Evolutionary conservation across 2,797 vertebrate genomes (phyloP).

Genomic region (Diplodus puntazzo): DNA sequence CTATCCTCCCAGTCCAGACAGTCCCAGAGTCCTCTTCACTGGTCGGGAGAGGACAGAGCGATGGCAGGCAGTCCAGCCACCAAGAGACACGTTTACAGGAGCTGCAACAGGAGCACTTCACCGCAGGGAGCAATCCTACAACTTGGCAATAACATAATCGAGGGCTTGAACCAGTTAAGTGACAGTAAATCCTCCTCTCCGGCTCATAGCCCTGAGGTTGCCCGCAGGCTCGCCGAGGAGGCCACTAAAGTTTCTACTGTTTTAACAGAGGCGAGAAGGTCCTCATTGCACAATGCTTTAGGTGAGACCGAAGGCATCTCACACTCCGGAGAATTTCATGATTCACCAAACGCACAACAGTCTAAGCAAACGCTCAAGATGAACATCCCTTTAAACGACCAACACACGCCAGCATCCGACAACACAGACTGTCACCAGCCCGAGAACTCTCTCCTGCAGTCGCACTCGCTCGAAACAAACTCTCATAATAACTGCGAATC

Average conservation of each 20-base stretch:
- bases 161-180: slow-evolving; percentile 85
- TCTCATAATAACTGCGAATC: slow-evolving; percentile 44
- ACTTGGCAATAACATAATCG: slow-evolving; percentile 73
- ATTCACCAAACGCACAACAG: slow-evolving; percentile 70
- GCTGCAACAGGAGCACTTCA: slow-evolving; percentile 59
- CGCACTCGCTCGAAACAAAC: slow-evolving; percentile 57
- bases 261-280: slow-evolving; percentile 74
- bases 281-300: slow-evolving; percentile 75
- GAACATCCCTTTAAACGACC: slow-evolving; percentile 87
- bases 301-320: slow-evolving; percentile 56
- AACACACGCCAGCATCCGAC: slow-evolving; percentile 69
- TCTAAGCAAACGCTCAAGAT: slow-evolving; percentile 78
- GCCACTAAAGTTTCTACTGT: slow-evolving; percentile 78
- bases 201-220: slow-evolving; percentile 79
- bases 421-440: slow-evolving; percentile 74
- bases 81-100: slow-evolving; percentile 50
- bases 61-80: slow-evolving; percentile 51
- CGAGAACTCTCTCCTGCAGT: slow-evolving; percentile 43
- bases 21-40: slow-evolving; percentile 57
- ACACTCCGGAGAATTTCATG: slow-evolving; percentile 48
- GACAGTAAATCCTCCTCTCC: slow-evolving; percentile 80
- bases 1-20: slow-evolving; percentile 64
- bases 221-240: slow-evolving; percentile 77
- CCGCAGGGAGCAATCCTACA: slow-evolving; percentile 67
- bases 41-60: slow-evolving; percentile 45